Base-by-base conservation (phyloP, 2,797 vertebrate species). In the Melanotaenia nigrans region DNA sequence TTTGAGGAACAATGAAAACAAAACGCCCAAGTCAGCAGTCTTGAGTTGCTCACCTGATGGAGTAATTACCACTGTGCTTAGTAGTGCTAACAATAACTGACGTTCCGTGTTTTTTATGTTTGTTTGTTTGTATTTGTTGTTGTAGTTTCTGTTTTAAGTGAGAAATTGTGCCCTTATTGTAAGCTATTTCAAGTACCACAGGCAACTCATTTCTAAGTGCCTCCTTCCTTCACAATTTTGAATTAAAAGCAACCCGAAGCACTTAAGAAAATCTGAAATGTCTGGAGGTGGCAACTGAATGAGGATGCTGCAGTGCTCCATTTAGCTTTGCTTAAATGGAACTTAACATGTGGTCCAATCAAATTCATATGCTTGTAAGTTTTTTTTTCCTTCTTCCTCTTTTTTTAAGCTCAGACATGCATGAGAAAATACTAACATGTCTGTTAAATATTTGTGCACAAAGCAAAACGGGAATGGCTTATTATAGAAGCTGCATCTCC, bases 291-390 rank as follows among this genome's bases (percentile, higher is more conserved):
- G 82, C 85, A 35, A 47, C 63, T 81, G 88, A 90, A 93, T 92
- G 92, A 91, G 81, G 83, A 90, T 92, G 92, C 85, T 38, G 77
- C 81, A 57, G 68, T 49, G 84, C 84, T 94, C 91, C 91, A 93
- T 94, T 94, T 94, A 87, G 88, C 89, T 72, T 65, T 38, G 89
- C 81, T 62, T 92, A 92, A 94, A 93, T 93, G 92, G 89, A 94
- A 90, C 85, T 70, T 60, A 11, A 64, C 68, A 70, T 77, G 82
- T 84, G 81, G 78, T 73, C 51, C 68, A 33, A 77, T 85, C 77
- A 53, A 59, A 81, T 81, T 77, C 82, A 85, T 85, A 55, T 4
- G 82, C 88, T 88, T 88, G 57, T 62, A 79, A 62, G 24, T 78
- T 16, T 75, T 61, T 63, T 55, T 38, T 51, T 40, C 4, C 54